Evolutionary conservation across 2,797 vertebrate genomes (phyloP), one percentile per base, ranked within the genome.

Genomic region (Rousettus madagascariensis): DNA sequence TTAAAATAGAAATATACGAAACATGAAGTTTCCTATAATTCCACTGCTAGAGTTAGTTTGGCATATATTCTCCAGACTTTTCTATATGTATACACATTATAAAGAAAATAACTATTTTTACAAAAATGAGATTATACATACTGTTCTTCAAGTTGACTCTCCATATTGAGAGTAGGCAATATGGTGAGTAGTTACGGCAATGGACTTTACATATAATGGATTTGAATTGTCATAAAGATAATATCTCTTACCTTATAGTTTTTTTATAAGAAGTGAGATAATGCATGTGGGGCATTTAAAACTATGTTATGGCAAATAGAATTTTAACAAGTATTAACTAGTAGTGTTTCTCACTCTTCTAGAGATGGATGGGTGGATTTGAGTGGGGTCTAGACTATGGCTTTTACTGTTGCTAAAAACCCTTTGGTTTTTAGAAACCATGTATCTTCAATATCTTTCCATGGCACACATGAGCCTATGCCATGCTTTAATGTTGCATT

Each of bases 61-160:
- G 46, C 57, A 87, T 66, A 74, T 80, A 84, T 51, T 90, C 59
- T 80, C 65, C 33, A 83, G 38, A 38, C 43, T 92, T 83, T 92
- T 92, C 69, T 87, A 84, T 71, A 94, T 80, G 30, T 53, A 74
- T 79, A 89, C 2, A 46, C 19, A 74, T 38, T 72, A 71, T 66
- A 93, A 90, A 88, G 38, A 95, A 96, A 83, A 87, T n/a, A 63
- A 78, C 20, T 63, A 49, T 72, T 69, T 94, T 95, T 90, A 84
- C 16, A 80, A 92, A 91, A 77, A 61, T 63, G n/a, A 96, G 22
- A 69, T 72, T 49, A 82, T 88, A 66, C 24, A 63, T 59, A 94
- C 5, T 71, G n/a, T 63, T 86, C 71, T 82, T 38, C n/a, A 82
- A 72, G 7, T 11, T 90, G n/a, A 30, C 9, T 46, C 53, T 71